These are phyloP conservation scores for Leucozona laternaria DNA, from an alignment of 2,888 invertebrate genomes.

Conservation along the genomic window DNA sequence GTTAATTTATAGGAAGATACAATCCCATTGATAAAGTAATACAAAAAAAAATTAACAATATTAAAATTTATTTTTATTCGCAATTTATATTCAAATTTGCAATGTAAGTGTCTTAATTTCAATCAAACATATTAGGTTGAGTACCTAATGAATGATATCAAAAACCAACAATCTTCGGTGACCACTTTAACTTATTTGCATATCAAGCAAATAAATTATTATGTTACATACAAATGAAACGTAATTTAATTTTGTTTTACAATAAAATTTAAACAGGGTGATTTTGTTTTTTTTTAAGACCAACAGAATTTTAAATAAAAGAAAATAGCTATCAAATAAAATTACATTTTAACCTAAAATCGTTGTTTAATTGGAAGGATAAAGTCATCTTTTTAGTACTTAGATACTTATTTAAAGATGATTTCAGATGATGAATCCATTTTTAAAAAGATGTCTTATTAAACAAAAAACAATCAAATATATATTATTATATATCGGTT, in stretches of 20 bases:
- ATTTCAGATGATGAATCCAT: no score
- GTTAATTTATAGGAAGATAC: conserved; percentile 30
- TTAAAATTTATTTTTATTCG: conserved; percentile 5
- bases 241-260: neutral
- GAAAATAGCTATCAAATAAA: no score
- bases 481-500: no score
- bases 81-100: neutral
- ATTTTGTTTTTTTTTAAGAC: no score
- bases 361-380: no score
- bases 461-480: no score
- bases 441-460: no score
- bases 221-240: neutral
- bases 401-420: no score
- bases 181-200: neutral
- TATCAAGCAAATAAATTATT: neutral
- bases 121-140: neutral
- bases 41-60: neutral
- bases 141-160: neutral
- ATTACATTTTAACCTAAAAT: no score
- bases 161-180: neutral
- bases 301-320: no score
- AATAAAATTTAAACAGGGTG: neutral
- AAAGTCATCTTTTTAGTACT: no score
- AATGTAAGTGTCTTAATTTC: neutral
- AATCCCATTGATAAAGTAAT: neutral